Base-by-base conservation (phyloP, 2,113 vertebrate genomes). In the Theropithecus gelada region DNA sequence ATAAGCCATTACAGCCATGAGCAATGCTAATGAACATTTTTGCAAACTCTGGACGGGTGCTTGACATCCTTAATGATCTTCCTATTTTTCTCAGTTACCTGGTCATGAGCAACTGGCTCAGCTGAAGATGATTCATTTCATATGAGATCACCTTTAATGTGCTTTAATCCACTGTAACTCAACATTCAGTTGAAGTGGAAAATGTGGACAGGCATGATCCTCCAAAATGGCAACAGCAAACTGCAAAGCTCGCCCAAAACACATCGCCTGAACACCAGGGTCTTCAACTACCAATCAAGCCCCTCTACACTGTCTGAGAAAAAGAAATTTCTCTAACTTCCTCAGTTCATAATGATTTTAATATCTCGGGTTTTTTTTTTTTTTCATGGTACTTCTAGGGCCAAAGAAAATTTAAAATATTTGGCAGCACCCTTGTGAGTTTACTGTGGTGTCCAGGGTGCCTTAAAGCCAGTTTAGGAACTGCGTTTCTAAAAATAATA, bases 331-430 rank as follows among this genome's bases (percentile, higher is more conserved):
- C 18, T 38, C 35, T 23, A 27, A 38, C 25, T 9, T 61, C 55
- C 22, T 72, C 8, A 27, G 22, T 27, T 22, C 38, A 40, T 61
- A 16, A 8, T 61, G 25, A 61, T 55, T 23, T 83, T 59, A 61
- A 43, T 7, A 43, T 61, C n/a, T 43, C 0, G 0, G 38, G 17
- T 0, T 48, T 48, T 14, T 14, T 48, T 10, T 48, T 40, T 40
- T 40, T 59, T 82, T 40, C 22, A 59, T 25, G 23, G 55, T 16
- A 17, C 14, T 83, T 61, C 55, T 61, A 17, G n/a, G 12, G 4
- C 25, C 57, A 38, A 30, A 57, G 12, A 48, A 50, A 48, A n/a
- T 50, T 86, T 45, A 68, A 68, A 68, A 35, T 86, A 68, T n/a
- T 50, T 68, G 12, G 13, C 20, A 61, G 23, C 14, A 83, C 5